Percentiles rank a stretch among this genome's conserved stretches.
These are phyloP conservation scores for Incurvaria masculella DNA, from an alignment of 2,888 invertebrate species.

Conservation along the genomic window DNA sequence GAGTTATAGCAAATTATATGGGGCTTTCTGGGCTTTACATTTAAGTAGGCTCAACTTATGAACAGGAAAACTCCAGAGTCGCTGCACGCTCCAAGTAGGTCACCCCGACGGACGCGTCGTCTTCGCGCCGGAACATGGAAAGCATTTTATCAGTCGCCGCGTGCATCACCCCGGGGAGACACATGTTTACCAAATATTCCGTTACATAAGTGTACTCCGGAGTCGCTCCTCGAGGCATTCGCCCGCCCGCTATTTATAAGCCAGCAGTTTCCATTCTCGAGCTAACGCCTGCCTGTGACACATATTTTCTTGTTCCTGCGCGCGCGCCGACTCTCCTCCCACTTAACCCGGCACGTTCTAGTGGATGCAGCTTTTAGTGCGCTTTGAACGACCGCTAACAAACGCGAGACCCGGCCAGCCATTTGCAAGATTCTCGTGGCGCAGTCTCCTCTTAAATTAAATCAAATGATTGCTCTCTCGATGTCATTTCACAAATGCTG, in stretches of 20 bases:
- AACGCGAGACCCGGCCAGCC: no score
- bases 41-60: no score
- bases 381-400: no score
- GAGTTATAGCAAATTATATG: no score
- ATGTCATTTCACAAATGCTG: no score
- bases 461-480: no score
- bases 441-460: no score
- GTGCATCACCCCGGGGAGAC: background rate
- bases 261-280: slow-evolving; percentile 41
- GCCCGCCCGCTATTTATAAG: slow-evolving; percentile 42
- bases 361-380: no score
- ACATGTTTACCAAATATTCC: slow-evolving; percentile 38
- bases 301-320: slow-evolving; percentile 35
- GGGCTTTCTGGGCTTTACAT: no score
- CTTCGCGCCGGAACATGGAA: background rate
- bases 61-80: no score
- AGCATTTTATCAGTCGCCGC: background rate
- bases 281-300: slow-evolving; percentile 39
- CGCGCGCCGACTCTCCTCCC: slow-evolving; percentile 16
- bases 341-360: background rate
- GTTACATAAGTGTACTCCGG: slow-evolving; percentile 37
- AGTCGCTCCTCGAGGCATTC: slow-evolving; percentile 28
- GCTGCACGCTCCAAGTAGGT: no score
- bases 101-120: background rate
- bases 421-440: no score